Percentiles rank a stretch among this genome's conserved stretches.
Evolutionary conservation across 2,888 invertebrate genomes (phyloP).

Genomic region (Ormyrus pomaceus): DNA sequence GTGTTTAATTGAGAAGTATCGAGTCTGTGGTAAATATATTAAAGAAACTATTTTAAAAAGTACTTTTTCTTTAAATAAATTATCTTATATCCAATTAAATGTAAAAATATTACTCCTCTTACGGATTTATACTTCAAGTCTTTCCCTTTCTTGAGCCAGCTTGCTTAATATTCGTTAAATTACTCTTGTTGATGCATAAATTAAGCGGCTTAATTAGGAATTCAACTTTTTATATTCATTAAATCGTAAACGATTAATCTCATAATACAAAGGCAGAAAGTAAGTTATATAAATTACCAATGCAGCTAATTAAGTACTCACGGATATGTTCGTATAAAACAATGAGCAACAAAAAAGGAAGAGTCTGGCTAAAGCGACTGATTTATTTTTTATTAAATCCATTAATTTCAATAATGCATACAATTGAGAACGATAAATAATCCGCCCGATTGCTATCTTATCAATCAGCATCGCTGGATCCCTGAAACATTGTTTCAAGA

Average conservation of each 20-base stretch:
- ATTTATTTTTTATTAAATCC: too few species aligned
- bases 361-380: too few species aligned
- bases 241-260: constrained; percentile 9
- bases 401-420: too few species aligned
- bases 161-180: neutral
- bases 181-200: neutral
- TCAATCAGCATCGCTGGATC: neutral
- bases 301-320: neutral
- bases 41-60: too few species aligned
- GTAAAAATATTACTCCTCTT: constrained; percentile 2
- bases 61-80: too few species aligned
- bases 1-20: too few species aligned
- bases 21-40: too few species aligned
- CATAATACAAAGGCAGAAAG: constrained; percentile 10
- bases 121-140: neutral
- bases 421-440: too few species aligned
- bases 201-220: constrained; percentile 15
- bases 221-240: constrained; percentile 13
- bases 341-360: neutral
- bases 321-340: neutral
- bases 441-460: neutral
- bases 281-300: constrained; percentile 19
- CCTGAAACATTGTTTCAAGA: constrained; percentile 19
- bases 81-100: neutral
- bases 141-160: constrained; percentile 3